Conservation (phyloP, 2,888 invertebrate genomes). For the Chloromyia formosa region DNA sequence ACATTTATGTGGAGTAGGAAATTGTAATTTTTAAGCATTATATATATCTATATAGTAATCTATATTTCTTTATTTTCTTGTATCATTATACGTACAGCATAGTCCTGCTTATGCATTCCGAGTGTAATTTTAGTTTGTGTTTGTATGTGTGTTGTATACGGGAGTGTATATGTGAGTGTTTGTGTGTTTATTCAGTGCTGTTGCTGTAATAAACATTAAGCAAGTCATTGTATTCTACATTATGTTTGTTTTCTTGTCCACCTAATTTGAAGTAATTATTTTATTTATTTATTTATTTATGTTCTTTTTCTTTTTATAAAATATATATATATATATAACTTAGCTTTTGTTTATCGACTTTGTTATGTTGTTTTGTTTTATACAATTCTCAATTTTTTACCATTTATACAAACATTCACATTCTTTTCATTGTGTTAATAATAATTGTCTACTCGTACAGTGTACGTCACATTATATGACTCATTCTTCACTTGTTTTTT, state of each 20-base stretch:
- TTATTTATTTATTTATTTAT: background rate
- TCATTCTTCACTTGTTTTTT: background rate
- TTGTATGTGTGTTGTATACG: no score
- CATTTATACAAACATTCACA: constrained; percentile 38
- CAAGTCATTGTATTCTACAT: constrained; percentile 4
- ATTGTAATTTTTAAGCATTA: constrained; percentile 27
- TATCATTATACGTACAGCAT: constrained; percentile 14
- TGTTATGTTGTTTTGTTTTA: background rate
- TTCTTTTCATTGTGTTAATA: constrained; percentile 2
- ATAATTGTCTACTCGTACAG: background rate
- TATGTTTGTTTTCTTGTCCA: constrained; percentile 5
- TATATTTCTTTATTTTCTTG: background rate
- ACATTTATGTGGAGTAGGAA: constrained; percentile 34
- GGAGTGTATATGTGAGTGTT: no score
- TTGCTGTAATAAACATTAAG: constrained; percentile 32
- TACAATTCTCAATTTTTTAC: constrained; percentile 26
- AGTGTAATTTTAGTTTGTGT: background rate
- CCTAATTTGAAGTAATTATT: background rate
- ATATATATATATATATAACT: constrained; percentile 32
- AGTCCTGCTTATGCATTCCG: constrained; percentile 22
- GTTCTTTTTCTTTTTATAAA: constrained; percentile 1
- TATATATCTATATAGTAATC: background rate
- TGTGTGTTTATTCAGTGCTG: constrained; percentile 35
- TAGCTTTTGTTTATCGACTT: constrained; percentile 7
- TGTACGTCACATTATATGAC: background rate